Evolutionary conservation across 2,888 invertebrate species (phyloP), one percentile per base, ranked within the genome.

Genomic region (Malthinus seriepunctatus): DNA sequence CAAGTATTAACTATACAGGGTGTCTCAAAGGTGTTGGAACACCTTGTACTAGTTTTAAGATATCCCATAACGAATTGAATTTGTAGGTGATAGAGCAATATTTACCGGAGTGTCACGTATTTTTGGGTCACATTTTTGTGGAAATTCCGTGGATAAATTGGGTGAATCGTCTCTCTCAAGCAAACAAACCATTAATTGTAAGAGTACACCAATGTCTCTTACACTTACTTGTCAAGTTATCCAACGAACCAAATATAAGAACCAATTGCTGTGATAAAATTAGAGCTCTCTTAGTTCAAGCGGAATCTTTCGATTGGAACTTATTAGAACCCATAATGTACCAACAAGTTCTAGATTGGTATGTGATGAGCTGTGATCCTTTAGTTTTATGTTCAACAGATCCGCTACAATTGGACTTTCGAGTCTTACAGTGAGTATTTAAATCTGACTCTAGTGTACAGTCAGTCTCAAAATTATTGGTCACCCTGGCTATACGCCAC

Each of bases 271-370:
- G 81, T 60, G 75, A 78, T 31, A 76, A 75, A 60, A 70, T 71
- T 1, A 73, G 74, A 51, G 51, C 62, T 3, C 61, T 88, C 42
- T 76, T 89, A 15, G 79, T 82, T 35, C 85, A 87, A 63, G 83
- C 86, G 2, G 83, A 86, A 57, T 79, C 79, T 56, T 88, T 86
- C 74, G 82, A 86, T 1, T 90, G 90, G 90, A 79, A 84, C 60
- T 73, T 84, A 35, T 78, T 89, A 2, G 88, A 88, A 58, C 82
- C 85, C 9, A 72, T 76, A 14, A 81, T 83, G 32, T 85, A 87
- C 67, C 87, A 89, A 70, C 83, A 85, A 54, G 82, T 89, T 33
- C 81, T 88, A 66, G 88, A 88, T 73, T 90, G 90, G 90, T 87
- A 88, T 67, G 83, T 90, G 7, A 86, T 86, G 81, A 86, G 86